Evolutionary conservation across 2,797 vertebrate genomes (phyloP).

Genomic region (Pelochelys cantorii): DNA sequence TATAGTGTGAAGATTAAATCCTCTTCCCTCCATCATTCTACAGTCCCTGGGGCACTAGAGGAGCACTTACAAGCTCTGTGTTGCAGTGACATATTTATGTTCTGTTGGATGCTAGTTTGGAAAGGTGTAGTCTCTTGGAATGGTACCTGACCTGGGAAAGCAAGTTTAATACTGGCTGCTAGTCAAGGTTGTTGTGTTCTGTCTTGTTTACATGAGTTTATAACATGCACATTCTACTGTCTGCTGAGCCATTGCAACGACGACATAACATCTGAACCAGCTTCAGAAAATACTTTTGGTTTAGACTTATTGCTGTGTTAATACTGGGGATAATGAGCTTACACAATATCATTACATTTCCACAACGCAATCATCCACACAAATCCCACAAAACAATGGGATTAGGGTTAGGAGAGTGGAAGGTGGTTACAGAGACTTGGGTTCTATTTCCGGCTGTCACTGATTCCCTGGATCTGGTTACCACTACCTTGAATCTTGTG

Average conservation of each 20-base stretch:
- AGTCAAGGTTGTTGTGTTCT: background rate
- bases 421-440: background rate
- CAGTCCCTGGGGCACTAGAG: background rate
- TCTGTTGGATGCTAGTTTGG: background rate
- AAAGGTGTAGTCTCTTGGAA: background rate
- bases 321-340: constrained; percentile 1
- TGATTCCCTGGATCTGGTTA: constrained; percentile 13
- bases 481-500: background rate
- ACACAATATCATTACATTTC: background rate
- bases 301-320: background rate
- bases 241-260: constrained; percentile 13
- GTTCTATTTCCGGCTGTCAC: background rate
- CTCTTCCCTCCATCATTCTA: background rate
- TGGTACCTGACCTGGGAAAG: background rate
- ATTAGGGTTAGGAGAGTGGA: background rate
- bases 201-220: background rate
- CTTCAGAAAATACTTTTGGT: background rate
- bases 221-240: background rate
- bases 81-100: background rate
- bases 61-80: background rate
- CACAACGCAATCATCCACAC: background rate
- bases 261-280: background rate
- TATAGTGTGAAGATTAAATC: background rate
- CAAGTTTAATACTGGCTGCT: constrained; percentile 4
- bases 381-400: background rate